These are phyloP conservation scores for Lamprologus lemairii DNA, from an alignment of 2,113 vertebrate species.

Conservation along the genomic window DNA sequence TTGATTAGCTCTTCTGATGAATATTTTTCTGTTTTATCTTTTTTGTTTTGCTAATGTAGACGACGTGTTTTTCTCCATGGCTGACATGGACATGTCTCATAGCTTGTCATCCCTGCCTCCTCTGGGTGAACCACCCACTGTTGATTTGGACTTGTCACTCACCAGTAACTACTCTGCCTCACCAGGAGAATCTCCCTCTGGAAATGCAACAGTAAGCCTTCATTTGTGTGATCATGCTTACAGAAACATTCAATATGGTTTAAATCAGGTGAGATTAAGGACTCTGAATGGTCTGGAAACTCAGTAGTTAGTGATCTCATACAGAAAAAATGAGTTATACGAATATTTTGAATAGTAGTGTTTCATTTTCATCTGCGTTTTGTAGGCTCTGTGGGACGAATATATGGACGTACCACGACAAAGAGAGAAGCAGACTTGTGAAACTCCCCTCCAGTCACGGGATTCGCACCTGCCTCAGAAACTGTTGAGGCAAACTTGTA, in stretches of 20 bases:
- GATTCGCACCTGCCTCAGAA: conserved; percentile 70
- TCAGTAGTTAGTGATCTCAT: background rate
- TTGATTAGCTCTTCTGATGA: background rate
- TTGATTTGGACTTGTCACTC: conserved; percentile 91
- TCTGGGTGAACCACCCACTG: conserved; percentile 89
- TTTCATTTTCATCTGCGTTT: conserved; percentile 44
- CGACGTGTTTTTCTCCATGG: conserved; percentile 99
- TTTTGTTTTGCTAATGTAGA: conserved; percentile 70
- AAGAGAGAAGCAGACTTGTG: conserved; percentile 69
- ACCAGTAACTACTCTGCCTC: conserved; percentile 89
- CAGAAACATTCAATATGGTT: background rate
- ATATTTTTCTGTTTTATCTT: background rate
- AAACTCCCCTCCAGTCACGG: conserved; percentile 60
- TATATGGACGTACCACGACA: conserved; percentile 82
- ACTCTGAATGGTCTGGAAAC: background rate
- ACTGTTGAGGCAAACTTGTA: conserved; percentile 79
- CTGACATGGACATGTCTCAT: conserved; percentile 98
- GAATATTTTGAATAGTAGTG: background rate
- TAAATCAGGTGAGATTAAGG: background rate
- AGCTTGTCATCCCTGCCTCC: conserved; percentile 94
- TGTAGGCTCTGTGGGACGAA: conserved; percentile 83
- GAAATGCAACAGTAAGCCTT: conserved; percentile 74
- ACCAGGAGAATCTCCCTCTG: conserved; percentile 85
- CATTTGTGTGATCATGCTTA: background rate
- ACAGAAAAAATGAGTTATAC: background rate